A percentile compares a stretch with the other conserved stretches of the same genome.
Conservation (phyloP, 2,113 vertebrate species). For the Promerops cafer region DNA sequence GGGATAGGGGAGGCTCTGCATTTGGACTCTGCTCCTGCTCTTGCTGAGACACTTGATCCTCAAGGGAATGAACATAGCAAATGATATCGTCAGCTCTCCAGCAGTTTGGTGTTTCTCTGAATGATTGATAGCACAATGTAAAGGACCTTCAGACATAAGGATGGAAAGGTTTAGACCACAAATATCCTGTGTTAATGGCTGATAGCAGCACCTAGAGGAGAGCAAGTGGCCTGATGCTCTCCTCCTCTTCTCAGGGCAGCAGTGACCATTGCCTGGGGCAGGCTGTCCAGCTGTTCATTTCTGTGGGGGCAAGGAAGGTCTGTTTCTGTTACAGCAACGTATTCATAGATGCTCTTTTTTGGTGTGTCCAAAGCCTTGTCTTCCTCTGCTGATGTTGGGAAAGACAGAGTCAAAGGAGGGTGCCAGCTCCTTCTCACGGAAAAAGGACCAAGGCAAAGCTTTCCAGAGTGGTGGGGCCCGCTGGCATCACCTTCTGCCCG, state of each 20-base stretch:
- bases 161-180: not conserved
- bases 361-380: not conserved
- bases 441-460: not conserved
- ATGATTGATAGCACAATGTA: not conserved
- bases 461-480: rapidly evolving
- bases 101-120: not conserved
- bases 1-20: not conserved
- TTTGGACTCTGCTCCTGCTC: not conserved
- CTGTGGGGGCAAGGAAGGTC: not conserved
- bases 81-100: not conserved
- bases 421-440: not conserved
- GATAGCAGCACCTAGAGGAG: not conserved
- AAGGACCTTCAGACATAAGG: not conserved
- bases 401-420: not conserved
- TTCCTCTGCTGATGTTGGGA: not conserved
- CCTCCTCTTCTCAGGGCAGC: not conserved
- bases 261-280: not conserved
- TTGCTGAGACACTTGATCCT: not conserved
- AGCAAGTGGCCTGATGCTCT: not conserved
- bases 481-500: not conserved
- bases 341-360: too few relatives aligned
- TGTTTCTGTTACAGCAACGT: not conserved
- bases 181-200: not conserved
- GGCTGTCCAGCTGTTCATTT: not conserved
- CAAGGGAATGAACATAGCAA: not conserved